These are phyloP conservation scores for Eilema depressum DNA, from an alignment of 2,888 invertebrate species.

Conservation along the genomic window DNA sequence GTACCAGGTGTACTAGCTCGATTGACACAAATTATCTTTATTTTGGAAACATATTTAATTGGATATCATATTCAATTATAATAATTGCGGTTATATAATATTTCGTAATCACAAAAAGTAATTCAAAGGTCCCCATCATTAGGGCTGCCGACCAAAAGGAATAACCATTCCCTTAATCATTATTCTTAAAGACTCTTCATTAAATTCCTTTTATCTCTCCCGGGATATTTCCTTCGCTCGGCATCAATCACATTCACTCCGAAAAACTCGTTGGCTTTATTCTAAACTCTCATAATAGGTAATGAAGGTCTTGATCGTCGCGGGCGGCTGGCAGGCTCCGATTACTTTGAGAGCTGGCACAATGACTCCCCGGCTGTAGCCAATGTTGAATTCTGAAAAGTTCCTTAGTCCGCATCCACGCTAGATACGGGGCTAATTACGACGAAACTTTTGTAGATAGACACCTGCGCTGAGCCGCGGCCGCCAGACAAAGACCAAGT, in stretches of 20 bases:
- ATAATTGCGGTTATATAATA: conserved; percentile 74
- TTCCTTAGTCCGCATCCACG: conserved; percentile 81
- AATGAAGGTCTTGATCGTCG: conserved; percentile 84
- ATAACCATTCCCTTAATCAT: conserved; percentile 87
- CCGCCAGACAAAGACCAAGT: conserved; percentile 83
- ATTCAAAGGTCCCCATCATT: conserved; percentile 84
- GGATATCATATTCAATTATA: conserved; percentile 67
- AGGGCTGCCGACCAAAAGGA: conserved; percentile 81
- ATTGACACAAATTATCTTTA: not conserved
- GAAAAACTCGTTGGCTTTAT: conserved; percentile 87
- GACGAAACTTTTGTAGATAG: conserved; percentile 85
- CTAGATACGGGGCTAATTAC: conserved; percentile 85
- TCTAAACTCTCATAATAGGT: conserved; percentile 87
- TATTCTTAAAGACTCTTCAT: conserved; percentile 87
- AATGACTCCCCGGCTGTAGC: conserved; percentile 82
- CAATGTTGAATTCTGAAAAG: conserved; percentile 84
- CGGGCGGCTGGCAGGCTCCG: conserved; percentile 80
- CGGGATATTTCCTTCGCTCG: conserved; percentile 84
- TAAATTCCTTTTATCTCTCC: conserved; percentile 87
- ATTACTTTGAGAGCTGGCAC: conserved; percentile 84
- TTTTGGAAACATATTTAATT: conserved; percentile 36
- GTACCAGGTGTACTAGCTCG: not conserved
- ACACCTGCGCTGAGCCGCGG: conserved; percentile 84
- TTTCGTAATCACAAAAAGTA: conserved; percentile 79
- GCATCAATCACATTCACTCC: conserved; percentile 87